Base-by-base conservation (phyloP, 2,797 vertebrate species). In the Champsocephalus gunnari region DNA sequence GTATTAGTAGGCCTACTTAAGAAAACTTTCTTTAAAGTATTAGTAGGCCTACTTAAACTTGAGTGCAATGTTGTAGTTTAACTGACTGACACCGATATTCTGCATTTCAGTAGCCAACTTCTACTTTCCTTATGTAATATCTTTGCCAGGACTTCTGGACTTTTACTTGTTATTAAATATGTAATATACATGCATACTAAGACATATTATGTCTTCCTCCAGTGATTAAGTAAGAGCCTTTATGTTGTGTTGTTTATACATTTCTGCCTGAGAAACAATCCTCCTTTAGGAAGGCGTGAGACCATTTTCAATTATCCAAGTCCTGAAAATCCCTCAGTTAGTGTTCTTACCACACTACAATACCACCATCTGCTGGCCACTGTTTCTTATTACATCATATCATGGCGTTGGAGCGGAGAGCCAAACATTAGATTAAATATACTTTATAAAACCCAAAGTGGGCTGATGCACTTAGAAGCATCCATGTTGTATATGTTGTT, bases 351-450 rank as follows among this genome's bases (percentile, higher is more conserved):
- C 13, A 24, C 21, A 49, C 0, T 9, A 66, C 75, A 64, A 67
- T 43, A 73, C 64, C 66, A 0, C 92, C 88, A 91, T 79, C 93
- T 93, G 70, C 86, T 88, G 92, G 90, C 17, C 54, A 32, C 9
- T 54, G 7, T 3, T 1, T 34, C 12, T 73, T 13, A 85, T 50
- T 80, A 68, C 83, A 82, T 2, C 34, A 41, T 45, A 16, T 1
- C 7, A 3, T 10, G 19, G 0, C 4, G 0, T 16, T 50, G 2
- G 14, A 14, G 5, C 8, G 56, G 19, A 43, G 41, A 43, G 4
- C 28, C 28, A 28, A 28, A 28, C 24, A 28, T 28, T 28, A 28
- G 24, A 28, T 28, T 28, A 28, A 28, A 28, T 28, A 28, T 28
- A 28, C 28, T 28, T 28, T 5, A 28, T 38, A 38, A 9, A 38